These are phyloP conservation scores for Drosophila lowei DNA, from an alignment of 1,140 invertebrate genomes.

Conservation along the genomic window DNA sequence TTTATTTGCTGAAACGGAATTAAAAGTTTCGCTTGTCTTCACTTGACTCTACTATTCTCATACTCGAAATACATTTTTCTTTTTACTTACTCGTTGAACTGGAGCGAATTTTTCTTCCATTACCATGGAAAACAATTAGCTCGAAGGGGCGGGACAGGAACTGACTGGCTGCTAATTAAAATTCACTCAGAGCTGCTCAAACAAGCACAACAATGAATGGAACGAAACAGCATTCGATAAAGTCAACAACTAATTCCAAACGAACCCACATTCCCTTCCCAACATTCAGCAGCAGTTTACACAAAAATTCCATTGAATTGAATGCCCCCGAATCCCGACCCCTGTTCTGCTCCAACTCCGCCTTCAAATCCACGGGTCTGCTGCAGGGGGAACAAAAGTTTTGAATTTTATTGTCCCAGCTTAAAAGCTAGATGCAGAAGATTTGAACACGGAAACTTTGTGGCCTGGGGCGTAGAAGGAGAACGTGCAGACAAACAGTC, in stretches of 20 bases:
- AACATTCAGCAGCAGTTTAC: background rate
- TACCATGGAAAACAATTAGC: conserved; percentile 3
- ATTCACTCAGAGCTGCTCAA: conserved; percentile 40
- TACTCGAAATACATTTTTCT: conserved; percentile 10
- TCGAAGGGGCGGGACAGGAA: too few species aligned
- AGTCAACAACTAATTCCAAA: conserved; percentile 20
- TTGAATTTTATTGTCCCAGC: conserved; percentile 55
- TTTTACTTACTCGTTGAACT: conserved; percentile 12
- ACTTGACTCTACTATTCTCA: background rate
- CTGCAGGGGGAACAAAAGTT: conserved; percentile 40
- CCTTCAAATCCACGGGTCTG: background rate
- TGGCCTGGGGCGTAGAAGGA: background rate
- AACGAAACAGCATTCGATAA: conserved; percentile 14
- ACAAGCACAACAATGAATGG: conserved; percentile 17
- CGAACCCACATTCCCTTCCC: background rate
- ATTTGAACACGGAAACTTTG: conserved; percentile 39
- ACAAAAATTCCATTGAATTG: background rate
- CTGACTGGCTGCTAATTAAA: conserved; percentile 46
- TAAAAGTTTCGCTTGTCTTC: conserved; percentile 55
- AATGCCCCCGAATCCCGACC: too few species aligned
- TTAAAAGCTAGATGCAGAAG: conserved; percentile 26
- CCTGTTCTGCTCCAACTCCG: background rate
- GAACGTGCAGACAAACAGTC: conserved; percentile 17
- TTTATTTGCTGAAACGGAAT: conserved; percentile 40
- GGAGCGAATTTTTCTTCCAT: too few species aligned